A percentile compares a stretch with the other conserved stretches of the same genome.
Conservation (phyloP, 2,888 invertebrate genomes). For the Melanophora roralis region DNA sequence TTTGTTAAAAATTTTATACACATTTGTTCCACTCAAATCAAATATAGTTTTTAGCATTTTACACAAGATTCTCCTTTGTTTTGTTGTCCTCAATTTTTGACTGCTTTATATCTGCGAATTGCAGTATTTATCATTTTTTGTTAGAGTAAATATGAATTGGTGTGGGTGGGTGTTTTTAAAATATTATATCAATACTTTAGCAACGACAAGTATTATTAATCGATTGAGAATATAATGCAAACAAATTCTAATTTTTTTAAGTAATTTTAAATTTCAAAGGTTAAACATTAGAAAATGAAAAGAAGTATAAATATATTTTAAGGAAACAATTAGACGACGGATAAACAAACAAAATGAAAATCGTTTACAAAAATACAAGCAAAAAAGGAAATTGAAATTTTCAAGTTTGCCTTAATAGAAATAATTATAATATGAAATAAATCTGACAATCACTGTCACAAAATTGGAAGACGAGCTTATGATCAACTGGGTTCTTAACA, state of each 20-base stretch:
- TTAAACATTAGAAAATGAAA: background rate
- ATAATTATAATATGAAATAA: background rate
- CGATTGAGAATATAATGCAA: background rate
- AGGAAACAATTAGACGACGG: slow-evolving; percentile 22
- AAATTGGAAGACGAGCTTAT: too few species aligned
- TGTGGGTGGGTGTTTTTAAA: background rate
- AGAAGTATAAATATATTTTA: slow-evolving; percentile 5
- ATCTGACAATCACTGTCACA: background rate
- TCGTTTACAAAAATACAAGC: background rate
- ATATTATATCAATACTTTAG: background rate
- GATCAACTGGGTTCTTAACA: too few species aligned
- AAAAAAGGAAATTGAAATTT: slow-evolving; percentile 23
- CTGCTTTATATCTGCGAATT: background rate
- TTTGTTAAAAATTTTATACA: background rate
- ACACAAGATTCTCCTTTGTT: background rate
- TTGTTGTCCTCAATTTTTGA: background rate
- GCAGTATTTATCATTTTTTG: background rate
- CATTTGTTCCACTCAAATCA: background rate
- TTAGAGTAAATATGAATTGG: background rate
- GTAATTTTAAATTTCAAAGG: background rate
- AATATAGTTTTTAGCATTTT: background rate
- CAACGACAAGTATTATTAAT: background rate
- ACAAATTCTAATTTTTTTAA: too few species aligned
- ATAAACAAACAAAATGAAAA: background rate
- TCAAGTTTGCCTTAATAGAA: background rate